These are phyloP conservation scores for Cassiopea xamachana DNA, from an alignment of 30 jellyfish, hydroid and myxozoan species.

Conservation along the genomic window DNA sequence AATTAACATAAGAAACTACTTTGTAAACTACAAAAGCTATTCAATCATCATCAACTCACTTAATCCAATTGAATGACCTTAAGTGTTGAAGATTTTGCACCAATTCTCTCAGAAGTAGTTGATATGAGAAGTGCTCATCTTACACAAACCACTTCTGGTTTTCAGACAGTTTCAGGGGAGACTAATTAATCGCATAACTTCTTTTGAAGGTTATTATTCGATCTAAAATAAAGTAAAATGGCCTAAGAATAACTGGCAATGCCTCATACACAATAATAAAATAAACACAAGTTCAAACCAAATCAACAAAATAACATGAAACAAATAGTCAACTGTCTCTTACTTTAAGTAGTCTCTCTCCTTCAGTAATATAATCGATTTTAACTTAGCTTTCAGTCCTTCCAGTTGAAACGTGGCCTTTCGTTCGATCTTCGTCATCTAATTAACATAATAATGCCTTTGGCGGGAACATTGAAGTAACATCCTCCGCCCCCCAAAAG, in stretches of 20 bases:
- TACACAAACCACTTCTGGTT: no score
- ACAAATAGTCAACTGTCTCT: not conserved
- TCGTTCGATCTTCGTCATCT: not conserved
- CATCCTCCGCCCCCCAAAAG: slow-evolving; percentile 76
- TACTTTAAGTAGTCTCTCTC: not conserved
- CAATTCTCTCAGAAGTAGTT: no score
- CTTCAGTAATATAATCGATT: not conserved
- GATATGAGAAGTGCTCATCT: no score
- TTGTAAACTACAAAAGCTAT: no score
- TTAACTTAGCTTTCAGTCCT: not conserved
- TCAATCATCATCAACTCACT: no score
- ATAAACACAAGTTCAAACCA: not conserved
- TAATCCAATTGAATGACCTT: no score
- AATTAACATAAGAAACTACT: no score
- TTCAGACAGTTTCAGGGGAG: no score
- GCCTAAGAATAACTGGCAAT: not conserved
- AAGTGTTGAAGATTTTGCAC: no score
- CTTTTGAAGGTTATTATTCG: not conserved
- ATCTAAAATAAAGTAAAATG: not conserved
- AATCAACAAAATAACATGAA: not conserved
- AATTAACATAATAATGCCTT: not conserved
- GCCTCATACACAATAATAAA: not conserved
- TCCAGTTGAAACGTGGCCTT: not conserved
- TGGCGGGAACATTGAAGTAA: slow-evolving; percentile 25
- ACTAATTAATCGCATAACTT: no score